A percentile compares a stretch with the other conserved stretches of the same genome.
phyloP scores from a whole-genome alignment of 2,113 vertebrate species.

The Crotalus horridus region DNA sequence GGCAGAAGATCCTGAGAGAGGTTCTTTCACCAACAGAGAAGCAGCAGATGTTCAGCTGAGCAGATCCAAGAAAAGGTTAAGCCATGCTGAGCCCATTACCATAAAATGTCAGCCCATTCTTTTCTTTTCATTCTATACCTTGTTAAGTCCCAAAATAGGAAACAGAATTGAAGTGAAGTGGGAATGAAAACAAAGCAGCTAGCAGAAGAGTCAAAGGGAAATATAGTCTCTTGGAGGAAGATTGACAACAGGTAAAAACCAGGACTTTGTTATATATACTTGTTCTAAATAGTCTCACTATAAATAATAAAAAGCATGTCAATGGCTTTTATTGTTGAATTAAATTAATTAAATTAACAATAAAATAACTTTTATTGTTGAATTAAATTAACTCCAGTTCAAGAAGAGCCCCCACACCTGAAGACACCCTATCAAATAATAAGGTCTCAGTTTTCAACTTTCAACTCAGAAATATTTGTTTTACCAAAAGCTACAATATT shows the following conservation, averaged over 20 bases:
- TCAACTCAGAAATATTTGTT: background rate
- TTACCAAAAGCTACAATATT: background rate
- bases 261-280: background rate
- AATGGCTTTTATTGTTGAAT: background rate
- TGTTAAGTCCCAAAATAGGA: background rate
- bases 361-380: background rate
- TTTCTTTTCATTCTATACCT: background rate
- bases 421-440: background rate
- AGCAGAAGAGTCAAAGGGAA: background rate
- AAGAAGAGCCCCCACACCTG: background rate
- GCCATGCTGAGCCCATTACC: background rate
- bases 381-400: background rate
- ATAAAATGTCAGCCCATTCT: background rate
- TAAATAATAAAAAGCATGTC: background rate
- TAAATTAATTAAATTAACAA: too few relatives aligned
- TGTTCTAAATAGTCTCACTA: background rate
- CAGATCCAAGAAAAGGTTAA: background rate
- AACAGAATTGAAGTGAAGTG: background rate
- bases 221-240: background rate
- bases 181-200: background rate
- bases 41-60: background rate
- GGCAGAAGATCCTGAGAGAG: background rate
- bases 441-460: background rate
- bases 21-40: background rate
- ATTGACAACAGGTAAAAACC: background rate